These are phyloP conservation scores for Corydoras maculifer DNA, from an alignment of 2,113 vertebrate genomes.

Conservation along the genomic window DNA sequence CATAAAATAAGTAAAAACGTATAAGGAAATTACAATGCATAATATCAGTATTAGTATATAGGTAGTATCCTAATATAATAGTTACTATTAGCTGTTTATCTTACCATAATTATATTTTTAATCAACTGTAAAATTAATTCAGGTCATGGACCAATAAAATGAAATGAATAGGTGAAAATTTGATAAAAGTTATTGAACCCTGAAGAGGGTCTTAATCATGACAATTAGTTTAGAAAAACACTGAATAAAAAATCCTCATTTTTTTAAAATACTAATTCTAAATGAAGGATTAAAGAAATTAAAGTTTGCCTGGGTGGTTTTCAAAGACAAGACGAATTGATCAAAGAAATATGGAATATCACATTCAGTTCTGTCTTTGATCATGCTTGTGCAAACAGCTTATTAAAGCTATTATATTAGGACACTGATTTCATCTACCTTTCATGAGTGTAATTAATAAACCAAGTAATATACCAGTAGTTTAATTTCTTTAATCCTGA, in stretches of 20 bases:
- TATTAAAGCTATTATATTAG: conserved; percentile 2
- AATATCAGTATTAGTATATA: conserved; percentile 5
- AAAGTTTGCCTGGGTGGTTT: conserved; percentile 47
- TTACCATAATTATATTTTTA: conserved; percentile 44
- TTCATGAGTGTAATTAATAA: conserved; percentile 59
- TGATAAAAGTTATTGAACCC: conserved; percentile 48
- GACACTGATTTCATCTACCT: conserved; percentile 20
- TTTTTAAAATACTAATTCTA: conserved; percentile 53
- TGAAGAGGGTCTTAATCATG: conserved; percentile 47
- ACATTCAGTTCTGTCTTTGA: conserved; percentile 10
- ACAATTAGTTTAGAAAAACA: conserved; percentile 51
- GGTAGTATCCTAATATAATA: conserved; percentile 27
- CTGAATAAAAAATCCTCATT: conserved; percentile 43
- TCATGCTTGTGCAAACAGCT: conserved; percentile 15
- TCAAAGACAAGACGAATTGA: conserved; percentile 58
- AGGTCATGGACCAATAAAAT: conserved; percentile 30
- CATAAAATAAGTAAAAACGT: conserved; percentile 26
- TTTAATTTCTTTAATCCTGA: conserved; percentile 55
- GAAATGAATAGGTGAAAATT: conserved; percentile 46
- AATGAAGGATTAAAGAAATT: conserved; percentile 56
- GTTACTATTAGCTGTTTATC: conserved; percentile 33
- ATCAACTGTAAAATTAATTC: conserved; percentile 33
- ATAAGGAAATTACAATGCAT: conserved; percentile 2
- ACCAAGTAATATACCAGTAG: conserved; percentile 44
- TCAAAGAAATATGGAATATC: conserved; percentile 37